phyloP scores from a whole-genome alignment of 2,888 invertebrate genomes.

The Flexamia atlantica region DNA sequence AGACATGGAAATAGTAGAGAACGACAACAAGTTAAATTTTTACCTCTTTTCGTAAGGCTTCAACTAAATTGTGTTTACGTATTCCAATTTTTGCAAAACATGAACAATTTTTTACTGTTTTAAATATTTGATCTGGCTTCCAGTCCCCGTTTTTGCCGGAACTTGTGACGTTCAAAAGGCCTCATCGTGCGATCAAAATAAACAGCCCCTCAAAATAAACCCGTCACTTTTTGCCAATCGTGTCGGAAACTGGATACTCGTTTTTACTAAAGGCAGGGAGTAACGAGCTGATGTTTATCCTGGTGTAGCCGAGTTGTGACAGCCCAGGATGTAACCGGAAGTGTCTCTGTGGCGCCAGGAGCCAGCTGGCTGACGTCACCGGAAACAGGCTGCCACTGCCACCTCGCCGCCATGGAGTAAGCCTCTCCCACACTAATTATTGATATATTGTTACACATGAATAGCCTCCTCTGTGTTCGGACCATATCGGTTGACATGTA shows the following conservation, averaged over 20 bases:
- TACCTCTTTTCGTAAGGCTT: too few species aligned
- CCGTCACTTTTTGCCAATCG: conserved; percentile 55
- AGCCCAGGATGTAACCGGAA: conserved; percentile 50
- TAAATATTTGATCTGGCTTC: too few species aligned
- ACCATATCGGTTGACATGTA: background rate
- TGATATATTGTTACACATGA: conserved; percentile 60
- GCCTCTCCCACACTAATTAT: conserved; percentile 62
- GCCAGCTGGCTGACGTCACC: conserved; percentile 62
- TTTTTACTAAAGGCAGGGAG: conserved; percentile 54
- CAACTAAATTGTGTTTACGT: too few species aligned
- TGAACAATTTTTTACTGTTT: too few species aligned
- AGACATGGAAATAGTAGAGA: too few species aligned
- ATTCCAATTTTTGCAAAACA: too few species aligned
- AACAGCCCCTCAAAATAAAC: conserved; percentile 54
- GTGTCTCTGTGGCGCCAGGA: conserved; percentile 55
- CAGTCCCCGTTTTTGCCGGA: conserved; percentile 66
- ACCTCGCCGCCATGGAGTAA: conserved; percentile 46
- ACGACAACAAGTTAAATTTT: too few species aligned
- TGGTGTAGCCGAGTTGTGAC: conserved; percentile 13
- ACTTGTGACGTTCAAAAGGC: conserved; percentile 58
- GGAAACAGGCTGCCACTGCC: conserved; percentile 48
- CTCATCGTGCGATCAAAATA: conserved; percentile 44
- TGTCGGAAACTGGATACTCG: conserved; percentile 46
- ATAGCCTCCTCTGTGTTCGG: background rate
- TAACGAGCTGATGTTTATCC: conserved; percentile 41